phyloP scores from a whole-genome alignment of 2,113 vertebrate genomes.

The Oxyura jamaicensis region DNA sequence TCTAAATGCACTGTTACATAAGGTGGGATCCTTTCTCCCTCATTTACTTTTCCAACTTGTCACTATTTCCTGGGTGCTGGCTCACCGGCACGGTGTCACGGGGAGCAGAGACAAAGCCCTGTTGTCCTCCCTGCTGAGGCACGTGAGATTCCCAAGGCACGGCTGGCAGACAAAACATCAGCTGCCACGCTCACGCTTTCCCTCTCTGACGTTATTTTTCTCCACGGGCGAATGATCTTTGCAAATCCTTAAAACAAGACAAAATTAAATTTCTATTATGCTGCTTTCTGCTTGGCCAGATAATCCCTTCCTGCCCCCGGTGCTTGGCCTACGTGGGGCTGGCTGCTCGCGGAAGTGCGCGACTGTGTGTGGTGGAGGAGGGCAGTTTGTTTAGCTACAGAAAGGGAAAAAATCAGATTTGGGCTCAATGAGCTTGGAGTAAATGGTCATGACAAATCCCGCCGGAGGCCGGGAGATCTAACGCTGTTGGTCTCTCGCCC shows the following conservation, averaged over 20 bases:
- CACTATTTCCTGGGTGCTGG: neutral
- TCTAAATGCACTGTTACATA: conserved; percentile 49
- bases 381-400: neutral
- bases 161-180: neutral
- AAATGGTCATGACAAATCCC: neutral
- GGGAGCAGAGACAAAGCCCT: neutral
- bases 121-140: neutral
- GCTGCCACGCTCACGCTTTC: neutral
- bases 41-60: conserved; percentile 42
- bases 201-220: neutral
- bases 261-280: neutral
- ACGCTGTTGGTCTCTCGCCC: neutral
- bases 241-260: neutral
- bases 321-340: neutral
- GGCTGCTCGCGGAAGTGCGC: neutral
- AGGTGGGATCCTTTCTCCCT: conserved; percentile 9
- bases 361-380: neutral
- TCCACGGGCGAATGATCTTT: neutral
- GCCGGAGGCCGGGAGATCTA: neutral
- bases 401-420: neutral
- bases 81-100: neutral
- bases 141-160: neutral
- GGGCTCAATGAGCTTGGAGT: neutral
- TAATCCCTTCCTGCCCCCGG: neutral
- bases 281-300: neutral